These are phyloP conservation scores for Scaptomyza reducta DNA, from an alignment of 2,888 invertebrate genomes.

Conservation along the genomic window DNA sequence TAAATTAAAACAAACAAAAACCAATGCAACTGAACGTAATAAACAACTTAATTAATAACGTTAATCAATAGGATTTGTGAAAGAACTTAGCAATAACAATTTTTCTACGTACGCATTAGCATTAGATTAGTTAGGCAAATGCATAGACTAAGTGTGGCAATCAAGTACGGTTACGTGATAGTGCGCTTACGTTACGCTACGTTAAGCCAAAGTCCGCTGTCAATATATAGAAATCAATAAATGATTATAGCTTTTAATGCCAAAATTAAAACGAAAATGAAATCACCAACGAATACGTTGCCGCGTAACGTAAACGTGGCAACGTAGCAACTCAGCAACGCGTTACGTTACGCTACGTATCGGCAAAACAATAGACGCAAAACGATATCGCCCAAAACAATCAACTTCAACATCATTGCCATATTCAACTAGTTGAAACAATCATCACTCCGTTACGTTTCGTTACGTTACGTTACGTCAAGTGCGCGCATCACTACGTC, in stretches of 20 bases:
- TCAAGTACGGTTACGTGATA: constrained; percentile 42
- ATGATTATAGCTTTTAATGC: constrained; percentile 81
- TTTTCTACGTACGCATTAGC: constrained; percentile 66
- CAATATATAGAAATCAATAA: constrained; percentile 72
- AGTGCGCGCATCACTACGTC: constrained; percentile 46
- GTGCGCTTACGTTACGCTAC: constrained; percentile 56
- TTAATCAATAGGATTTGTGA: constrained; percentile 30
- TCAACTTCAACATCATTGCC: constrained; percentile 43
- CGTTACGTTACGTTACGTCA: constrained; percentile 61
- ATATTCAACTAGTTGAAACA: constrained; percentile 30
- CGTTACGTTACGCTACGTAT: constrained; percentile 61
- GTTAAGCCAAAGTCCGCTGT: constrained; percentile 51
- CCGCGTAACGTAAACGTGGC: constrained; percentile 58
- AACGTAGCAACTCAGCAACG: constrained; percentile 63
- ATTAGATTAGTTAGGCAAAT: constrained; percentile 52
- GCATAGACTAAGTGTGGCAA: constrained; percentile 55
- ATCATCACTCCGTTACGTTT: constrained; percentile 13
- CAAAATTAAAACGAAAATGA: constrained; percentile 82
- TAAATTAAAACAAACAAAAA: no score
- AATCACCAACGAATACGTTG: constrained; percentile 78
- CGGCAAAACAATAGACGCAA: constrained; percentile 36
- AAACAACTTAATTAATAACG: constrained; percentile 16
- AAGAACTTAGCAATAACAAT: constrained; percentile 21
- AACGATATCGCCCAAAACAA: constrained; percentile 30
- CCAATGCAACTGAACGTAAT: not conserved